Base-by-base conservation (phyloP, 2,888 invertebrate species). In the Mimas tiliae region DNA sequence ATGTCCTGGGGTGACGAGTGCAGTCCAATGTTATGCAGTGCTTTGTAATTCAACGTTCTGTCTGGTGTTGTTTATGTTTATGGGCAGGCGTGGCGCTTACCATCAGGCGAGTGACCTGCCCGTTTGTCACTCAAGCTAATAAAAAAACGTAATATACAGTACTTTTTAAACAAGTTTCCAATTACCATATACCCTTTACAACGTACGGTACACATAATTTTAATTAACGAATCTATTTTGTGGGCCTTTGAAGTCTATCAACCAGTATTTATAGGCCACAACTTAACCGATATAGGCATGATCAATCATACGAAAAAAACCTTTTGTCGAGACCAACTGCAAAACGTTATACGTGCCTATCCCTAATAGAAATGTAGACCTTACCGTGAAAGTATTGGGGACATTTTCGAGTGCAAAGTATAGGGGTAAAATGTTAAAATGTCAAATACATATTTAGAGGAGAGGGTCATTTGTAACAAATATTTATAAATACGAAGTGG, bases 281-380 rank as follows among this genome's bases (percentile, higher is more conserved):
- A 38, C 55, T 55, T 38, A 55, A 55, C 55, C 58, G 6, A 72
- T 78, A 80, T 78, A 82, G 76, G 78, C 74, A 75, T 81, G 84
- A 86, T 86, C 82, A 86, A 86, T 85, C 85, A 83, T 76, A 79
- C 72, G 81, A 77, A 80, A 79, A 79, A 73, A 83, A 74, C 79
- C 82, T 79, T 81, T 80, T 72, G 70, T 67, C 69, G 66, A 38
- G 33, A 71, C 66, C 72, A 75, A 77, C 72, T 71, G 70, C 69
- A 58, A 21, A 65, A 65, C 14, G 58, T 34, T 34, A 21, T 21
- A 65, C 19, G 21, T 58, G 8, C 4, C 70, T 70, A 73, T 16
- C 33, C 6, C 11, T 58, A 58, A 58, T 58, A 38, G 12, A 11
- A 58, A 7, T 42, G 8, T 19, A 6, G 4, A 19, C 58, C 19